These are phyloP conservation scores for Helarctos malayanus DNA, from an alignment of 2,797 vertebrate species.

Conservation along the genomic window DNA sequence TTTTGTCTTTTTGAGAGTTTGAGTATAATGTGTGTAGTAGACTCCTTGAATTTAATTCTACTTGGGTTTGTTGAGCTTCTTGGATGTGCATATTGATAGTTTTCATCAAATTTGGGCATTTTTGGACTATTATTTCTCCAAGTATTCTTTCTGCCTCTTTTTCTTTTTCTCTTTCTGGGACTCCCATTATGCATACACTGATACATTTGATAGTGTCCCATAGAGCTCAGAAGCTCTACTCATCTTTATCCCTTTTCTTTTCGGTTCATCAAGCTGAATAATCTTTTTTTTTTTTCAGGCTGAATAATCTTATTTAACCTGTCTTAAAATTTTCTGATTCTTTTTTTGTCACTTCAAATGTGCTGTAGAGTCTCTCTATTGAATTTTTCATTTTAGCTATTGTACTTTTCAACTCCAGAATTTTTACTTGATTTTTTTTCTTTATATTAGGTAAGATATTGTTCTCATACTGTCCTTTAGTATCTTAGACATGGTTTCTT, in stretches of 20 bases:
- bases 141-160: not conserved
- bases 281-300: not conserved
- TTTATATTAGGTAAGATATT: not conserved
- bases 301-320: not conserved
- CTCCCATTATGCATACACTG: not conserved
- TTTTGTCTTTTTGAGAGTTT: not conserved
- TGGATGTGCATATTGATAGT: not conserved
- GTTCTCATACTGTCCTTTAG: not conserved
- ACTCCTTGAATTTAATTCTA: not conserved
- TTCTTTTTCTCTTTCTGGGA: not conserved
- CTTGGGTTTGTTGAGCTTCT: not conserved
- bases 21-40: not conserved
- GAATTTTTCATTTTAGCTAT: constrained; percentile 9
- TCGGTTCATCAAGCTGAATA: not conserved
- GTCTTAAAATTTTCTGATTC: not conserved
- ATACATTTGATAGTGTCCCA: not conserved
- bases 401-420: not conserved
- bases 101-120: not conserved
- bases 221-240: not conserved
- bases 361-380: not conserved
- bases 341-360: not conserved
- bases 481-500: not conserved
- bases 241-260: not conserved
- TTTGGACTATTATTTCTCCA: constrained; percentile 15
- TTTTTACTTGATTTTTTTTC: not conserved